phyloP scores from a whole-genome alignment of 2,113 vertebrate genomes.

The Lophius piscatorius region DNA sequence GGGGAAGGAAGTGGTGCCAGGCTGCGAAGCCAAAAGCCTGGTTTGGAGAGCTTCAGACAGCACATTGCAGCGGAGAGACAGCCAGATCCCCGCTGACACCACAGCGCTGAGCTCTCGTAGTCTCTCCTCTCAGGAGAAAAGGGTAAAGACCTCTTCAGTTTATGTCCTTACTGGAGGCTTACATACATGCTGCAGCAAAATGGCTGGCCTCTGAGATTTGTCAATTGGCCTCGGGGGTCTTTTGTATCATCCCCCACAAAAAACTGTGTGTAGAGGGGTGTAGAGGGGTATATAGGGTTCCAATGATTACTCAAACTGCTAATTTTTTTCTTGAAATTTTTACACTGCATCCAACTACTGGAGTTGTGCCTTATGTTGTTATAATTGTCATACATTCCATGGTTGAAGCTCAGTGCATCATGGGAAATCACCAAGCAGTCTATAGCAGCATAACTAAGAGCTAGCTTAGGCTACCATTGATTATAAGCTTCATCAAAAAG shows the following conservation, averaged over 20 bases:
- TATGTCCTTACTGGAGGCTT: conserved; percentile 33
- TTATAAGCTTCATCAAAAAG: no score
- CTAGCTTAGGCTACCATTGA: no score
- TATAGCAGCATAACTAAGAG: no score
- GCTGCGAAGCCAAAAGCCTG: conserved; percentile 60
- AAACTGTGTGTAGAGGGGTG: no score
- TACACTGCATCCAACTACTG: no score
- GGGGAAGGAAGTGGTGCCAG: conserved; percentile 47
- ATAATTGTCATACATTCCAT: no score
- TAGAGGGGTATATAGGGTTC: no score
- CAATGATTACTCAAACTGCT: no score
- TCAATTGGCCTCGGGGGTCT: background rate
- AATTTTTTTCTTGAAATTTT: no score
- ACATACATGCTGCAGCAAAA: conserved; percentile 15
- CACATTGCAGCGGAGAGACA: conserved; percentile 56
- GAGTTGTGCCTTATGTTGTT: no score
- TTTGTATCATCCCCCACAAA: background rate
- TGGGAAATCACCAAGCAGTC: no score
- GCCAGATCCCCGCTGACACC: conserved; percentile 53
- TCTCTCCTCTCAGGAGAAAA: conserved; percentile 39
- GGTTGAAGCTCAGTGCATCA: no score
- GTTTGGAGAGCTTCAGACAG: conserved; percentile 59
- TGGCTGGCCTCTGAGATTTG: background rate
- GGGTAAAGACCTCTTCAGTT: conserved; percentile 59
- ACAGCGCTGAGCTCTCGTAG: conserved; percentile 31